A percentile compares a stretch with the other conserved stretches of the same genome.
Conservation (phyloP, 2,888 invertebrate species). For the Atethmia centrago region DNA sequence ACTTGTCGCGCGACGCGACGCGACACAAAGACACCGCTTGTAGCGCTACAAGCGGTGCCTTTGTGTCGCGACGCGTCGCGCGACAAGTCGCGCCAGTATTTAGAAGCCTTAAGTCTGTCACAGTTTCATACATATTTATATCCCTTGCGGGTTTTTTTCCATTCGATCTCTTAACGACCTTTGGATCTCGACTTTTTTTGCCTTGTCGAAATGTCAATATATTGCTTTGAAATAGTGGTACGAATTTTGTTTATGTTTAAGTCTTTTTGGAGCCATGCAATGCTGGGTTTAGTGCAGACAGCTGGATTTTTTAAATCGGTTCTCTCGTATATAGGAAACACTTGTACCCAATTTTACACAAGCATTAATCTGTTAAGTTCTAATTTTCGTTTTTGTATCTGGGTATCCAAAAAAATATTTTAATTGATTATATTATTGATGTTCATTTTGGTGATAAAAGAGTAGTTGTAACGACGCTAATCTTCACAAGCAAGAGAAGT, state of each 20-base stretch:
- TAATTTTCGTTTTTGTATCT: neutral
- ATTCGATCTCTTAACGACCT: constrained; percentile 37
- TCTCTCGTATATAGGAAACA: no score
- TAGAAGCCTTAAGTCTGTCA: constrained; percentile 6
- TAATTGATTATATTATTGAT: neutral
- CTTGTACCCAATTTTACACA: neutral
- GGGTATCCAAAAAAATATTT: no score
- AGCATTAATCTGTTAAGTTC: neutral
- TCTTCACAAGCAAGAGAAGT: neutral
- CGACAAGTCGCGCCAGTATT: no score
- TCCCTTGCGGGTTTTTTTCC: constrained; percentile 47
- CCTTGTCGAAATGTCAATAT: constrained; percentile 39
- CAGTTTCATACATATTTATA: constrained; percentile 39
- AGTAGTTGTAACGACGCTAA: neutral
- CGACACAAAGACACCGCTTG: no score
- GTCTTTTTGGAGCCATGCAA: neutral
- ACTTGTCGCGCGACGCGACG: no score
- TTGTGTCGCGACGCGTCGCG: no score
- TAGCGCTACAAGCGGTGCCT: no score
- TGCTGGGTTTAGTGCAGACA: neutral
- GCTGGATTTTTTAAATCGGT: neutral
- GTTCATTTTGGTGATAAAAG: no score
- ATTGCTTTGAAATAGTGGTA: neutral
- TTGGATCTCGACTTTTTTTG: constrained; percentile 25
- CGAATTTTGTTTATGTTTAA: neutral